Conservation (phyloP, 2,797 vertebrate genomes). For the Clarias laeviceps region DNA sequence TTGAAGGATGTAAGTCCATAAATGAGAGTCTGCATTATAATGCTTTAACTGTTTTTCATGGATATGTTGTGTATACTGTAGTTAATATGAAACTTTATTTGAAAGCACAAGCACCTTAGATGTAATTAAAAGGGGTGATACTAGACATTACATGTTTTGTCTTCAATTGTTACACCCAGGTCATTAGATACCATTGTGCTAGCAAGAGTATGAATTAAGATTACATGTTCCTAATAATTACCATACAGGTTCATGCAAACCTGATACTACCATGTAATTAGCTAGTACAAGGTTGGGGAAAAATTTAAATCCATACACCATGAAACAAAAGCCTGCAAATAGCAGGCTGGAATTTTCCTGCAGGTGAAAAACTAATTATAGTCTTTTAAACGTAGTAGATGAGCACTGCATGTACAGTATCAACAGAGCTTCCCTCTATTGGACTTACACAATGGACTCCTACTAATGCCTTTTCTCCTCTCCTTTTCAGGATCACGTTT, state of each 20-base stretch:
- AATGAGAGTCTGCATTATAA: background rate
- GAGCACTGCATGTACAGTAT: background rate
- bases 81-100: background rate
- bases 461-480: constrained; percentile 19
- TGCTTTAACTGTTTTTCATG: background rate
- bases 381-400: background rate
- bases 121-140: background rate
- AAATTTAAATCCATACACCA: constrained; percentile 23
- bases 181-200: background rate
- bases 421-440: background rate
- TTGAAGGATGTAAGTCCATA: background rate
- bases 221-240: constrained; percentile 26
- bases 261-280: constrained; percentile 34
- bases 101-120: background rate
- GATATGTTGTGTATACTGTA: background rate
- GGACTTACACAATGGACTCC: background rate
- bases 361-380: constrained; percentile 41
- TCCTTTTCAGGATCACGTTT: constrained; percentile 89
- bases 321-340: constrained; percentile 26
- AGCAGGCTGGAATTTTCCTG: constrained; percentile 34
- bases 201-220: constrained; percentile 10
- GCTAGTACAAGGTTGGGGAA: constrained; percentile 29
- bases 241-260: constrained; percentile 15
- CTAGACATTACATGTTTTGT: constrained; percentile 11
- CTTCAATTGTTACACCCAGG: background rate